phyloP scores from a whole-genome alignment of 2,113 vertebrate genomes.

The Neopipo cinnamomea region DNA sequence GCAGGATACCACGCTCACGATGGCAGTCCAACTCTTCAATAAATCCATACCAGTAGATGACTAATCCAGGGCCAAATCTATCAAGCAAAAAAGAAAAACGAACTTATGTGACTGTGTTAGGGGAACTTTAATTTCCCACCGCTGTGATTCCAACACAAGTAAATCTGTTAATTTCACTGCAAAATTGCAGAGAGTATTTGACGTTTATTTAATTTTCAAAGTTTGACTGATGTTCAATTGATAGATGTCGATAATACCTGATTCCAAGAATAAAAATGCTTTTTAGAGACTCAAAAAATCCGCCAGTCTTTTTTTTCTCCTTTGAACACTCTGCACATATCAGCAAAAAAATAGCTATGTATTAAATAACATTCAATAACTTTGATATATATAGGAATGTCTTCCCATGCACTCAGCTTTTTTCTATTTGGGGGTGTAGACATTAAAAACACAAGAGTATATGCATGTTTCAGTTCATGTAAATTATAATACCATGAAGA shows the following conservation, averaged over 20 bases:
- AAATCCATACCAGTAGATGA: constrained; percentile 99
- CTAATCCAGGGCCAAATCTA: constrained; percentile 96
- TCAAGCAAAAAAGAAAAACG: neutral
- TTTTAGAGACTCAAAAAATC: neutral
- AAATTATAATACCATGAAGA: neutral
- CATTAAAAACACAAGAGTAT: neutral
- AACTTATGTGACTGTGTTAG: neutral
- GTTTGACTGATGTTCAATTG: neutral
- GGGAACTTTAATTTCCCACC: neutral
- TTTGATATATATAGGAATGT: neutral
- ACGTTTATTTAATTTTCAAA: neutral
- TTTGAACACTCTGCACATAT: neutral
- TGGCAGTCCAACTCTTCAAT: constrained; percentile 95
- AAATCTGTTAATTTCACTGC: neutral
- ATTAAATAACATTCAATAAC: neutral
- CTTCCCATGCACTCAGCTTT: neutral
- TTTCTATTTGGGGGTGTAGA: neutral
- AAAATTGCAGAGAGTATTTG: neutral
- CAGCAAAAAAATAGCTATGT: neutral
- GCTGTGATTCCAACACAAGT: neutral
- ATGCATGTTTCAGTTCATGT: neutral
- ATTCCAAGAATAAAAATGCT: neutral
- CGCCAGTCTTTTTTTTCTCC: neutral
- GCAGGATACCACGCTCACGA: constrained; percentile 91
- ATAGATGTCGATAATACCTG: neutral